A percentile compares a stretch with the other conserved stretches of the same genome.
Evolutionary conservation across 2,113 vertebrate species (phyloP).

Genomic region (Martes martes): DNA sequence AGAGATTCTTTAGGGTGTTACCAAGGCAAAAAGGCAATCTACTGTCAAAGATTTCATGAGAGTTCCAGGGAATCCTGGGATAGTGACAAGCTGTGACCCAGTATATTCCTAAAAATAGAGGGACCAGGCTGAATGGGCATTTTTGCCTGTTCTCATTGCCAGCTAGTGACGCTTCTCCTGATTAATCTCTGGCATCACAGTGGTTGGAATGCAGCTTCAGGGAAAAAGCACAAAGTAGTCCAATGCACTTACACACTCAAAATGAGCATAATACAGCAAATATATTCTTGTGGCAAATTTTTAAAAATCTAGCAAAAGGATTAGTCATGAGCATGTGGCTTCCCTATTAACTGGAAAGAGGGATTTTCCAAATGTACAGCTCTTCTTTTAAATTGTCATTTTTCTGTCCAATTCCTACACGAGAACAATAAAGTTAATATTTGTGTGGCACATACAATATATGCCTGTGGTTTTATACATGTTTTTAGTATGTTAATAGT

Average conservation of each 20-base stretch:
- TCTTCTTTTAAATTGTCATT: conserved; percentile 30
- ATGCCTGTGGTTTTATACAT: conserved; percentile 29
- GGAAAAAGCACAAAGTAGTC: not conserved
- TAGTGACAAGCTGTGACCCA: conserved; percentile 30
- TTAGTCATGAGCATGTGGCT: not conserved
- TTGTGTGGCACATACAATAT: not conserved
- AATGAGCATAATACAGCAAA: not conserved
- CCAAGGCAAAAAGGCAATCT: not conserved
- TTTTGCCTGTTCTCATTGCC: not conserved
- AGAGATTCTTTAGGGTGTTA: not conserved
- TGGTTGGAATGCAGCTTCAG: not conserved
- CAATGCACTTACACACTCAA: not conserved
- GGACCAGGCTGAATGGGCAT: not conserved
- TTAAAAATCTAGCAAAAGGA: not conserved
- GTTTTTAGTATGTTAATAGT: conserved; percentile 26
- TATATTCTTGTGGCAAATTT: conserved; percentile 3
- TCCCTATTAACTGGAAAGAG: conserved; percentile 31
- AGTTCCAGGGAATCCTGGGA: not conserved
- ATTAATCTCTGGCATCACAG: conserved; percentile 33
- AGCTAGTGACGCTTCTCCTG: conserved; percentile 7
- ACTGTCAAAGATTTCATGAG: conserved; percentile 5
- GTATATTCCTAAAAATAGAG: conserved; percentile 40
- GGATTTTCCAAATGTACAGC: conserved; percentile 33
- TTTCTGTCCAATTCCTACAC: conserved; percentile 14
- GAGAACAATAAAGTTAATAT: conserved; percentile 29